Percentiles rank a stretch among this genome's conserved stretches.
These are phyloP conservation scores for Hyla sarda DNA, from an alignment of 2,113 vertebrate genomes.

Conservation along the genomic window DNA sequence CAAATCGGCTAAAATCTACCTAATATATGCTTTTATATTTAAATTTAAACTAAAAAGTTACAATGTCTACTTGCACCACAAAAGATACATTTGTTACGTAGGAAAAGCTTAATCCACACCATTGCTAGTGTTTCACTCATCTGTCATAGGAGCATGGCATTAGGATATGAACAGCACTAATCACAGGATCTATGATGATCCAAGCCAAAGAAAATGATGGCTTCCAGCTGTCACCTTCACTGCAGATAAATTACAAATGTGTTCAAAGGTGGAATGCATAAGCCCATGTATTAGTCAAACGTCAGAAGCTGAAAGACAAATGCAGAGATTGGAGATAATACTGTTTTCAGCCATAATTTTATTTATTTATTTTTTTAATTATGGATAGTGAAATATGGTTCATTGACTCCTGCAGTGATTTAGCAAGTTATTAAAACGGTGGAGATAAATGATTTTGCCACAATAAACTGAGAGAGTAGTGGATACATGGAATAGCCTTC, in stretches of 20 bases:
- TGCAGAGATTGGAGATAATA: not conserved
- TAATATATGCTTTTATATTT: not conserved
- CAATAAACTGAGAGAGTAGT: too few species aligned
- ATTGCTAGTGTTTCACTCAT: not conserved
- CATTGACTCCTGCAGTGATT: not conserved
- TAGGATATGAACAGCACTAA: not conserved
- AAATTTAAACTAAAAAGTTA: not conserved
- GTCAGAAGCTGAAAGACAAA: not conserved
- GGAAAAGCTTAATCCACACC: not conserved
- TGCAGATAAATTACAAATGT: not conserved
- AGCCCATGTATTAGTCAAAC: not conserved
- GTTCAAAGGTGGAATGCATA: not conserved
- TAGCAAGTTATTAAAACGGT: not conserved
- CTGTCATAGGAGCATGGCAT: not conserved
- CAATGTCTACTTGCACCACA: not conserved
- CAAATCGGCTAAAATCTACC: not conserved
- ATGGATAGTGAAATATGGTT: not conserved
- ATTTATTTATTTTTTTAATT: not conserved
- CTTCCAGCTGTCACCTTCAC: not conserved
- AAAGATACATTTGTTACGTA: not conserved
- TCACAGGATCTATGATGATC: not conserved
- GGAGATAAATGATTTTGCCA: too few species aligned
- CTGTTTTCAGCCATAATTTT: not conserved
- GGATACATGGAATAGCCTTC: too few species aligned
- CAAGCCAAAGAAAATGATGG: not conserved